A percentile compares a stretch with the other conserved stretches of the same genome.
Conservation (phyloP, 2,797 vertebrate genomes). For the Paedocypris micromegethes region DNA sequence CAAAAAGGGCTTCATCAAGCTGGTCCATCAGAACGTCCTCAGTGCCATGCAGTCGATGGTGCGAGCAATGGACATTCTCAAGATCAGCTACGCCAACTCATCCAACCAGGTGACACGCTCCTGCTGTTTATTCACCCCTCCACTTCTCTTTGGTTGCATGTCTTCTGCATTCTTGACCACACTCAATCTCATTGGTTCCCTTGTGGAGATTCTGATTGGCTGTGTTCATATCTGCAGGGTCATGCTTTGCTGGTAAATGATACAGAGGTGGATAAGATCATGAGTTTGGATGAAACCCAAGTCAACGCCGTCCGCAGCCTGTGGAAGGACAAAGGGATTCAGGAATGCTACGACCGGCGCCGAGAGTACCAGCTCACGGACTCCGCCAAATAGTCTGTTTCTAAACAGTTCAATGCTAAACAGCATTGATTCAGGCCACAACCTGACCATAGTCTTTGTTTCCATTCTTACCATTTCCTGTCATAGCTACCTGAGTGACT, state of each 20-base stretch:
- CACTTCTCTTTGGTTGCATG: not conserved
- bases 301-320: constrained; percentile 68
- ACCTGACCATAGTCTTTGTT: not conserved
- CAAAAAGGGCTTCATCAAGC: constrained; percentile 76
- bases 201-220: not conserved
- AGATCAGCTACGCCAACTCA: constrained; percentile 61
- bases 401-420: not conserved
- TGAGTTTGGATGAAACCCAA: constrained; percentile 60
- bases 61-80: constrained; percentile 78
- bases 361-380: constrained; percentile 52
- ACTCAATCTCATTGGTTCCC: constrained; percentile 2
- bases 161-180: constrained; percentile 1
- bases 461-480: not conserved
- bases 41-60: constrained; percentile 84
- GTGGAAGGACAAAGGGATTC: constrained; percentile 75
- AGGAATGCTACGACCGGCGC: constrained; percentile 75
- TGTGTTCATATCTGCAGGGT: constrained; percentile 56
- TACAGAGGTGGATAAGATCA: constrained; percentile 77
- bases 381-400: constrained; percentile 51
- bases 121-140: not conserved
- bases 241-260: constrained; percentile 66
- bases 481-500: constrained; percentile 75
- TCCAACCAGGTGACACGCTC: constrained; percentile 38
- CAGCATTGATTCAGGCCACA: not conserved
- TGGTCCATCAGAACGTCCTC: constrained; percentile 83